Base-by-base conservation (phyloP, 2,797 vertebrate species). In the Siniperca obscura region DNA sequence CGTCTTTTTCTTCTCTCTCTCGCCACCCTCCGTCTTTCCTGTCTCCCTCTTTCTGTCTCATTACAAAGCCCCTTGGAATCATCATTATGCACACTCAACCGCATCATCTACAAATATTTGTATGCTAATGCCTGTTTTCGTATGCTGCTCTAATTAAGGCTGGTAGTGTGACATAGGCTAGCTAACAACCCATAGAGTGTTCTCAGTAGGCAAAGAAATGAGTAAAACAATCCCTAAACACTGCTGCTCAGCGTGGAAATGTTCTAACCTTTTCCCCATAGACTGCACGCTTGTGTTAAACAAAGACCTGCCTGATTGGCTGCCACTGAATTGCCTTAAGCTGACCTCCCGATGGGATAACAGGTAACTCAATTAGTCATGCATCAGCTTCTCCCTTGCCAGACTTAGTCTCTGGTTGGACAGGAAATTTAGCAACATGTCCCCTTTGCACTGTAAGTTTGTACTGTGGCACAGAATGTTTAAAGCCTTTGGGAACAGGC, bases 91-190 rank as follows among this genome's bases (percentile, higher is more conserved):
- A 89, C 79, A 74, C 60, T 89, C 78, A 83, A 80, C 87, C 65
- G 70, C 87, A 91, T 82, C 78, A 73, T 92, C 80, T 71, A 62
- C 83, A 92, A 93, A 93, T 94, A 92, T 92, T 91, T 92, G 90
- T 82, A 93, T 93, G 92, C 90, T 93, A 93, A 95, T 93, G 87
- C 81, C 56, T 88, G 82, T 90, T 91, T 93, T 92, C 34, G 56
- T 74, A 83, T 72, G 62, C 84, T 46, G 69, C 87, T 81, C 83
- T 93, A 93, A 94, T 95, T 94, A 93, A 34, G 78, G 38, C 70
- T 78, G 87, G 70, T 79, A 50, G 73, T 80, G 79, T 90, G 90
- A 93, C 93, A 93, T 70, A 65, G 85, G n/a, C 66, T 34, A 74
- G 85, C 85, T 88, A 92, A 94, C 87, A 90, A 90, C 76, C 83